Evolutionary conservation across 2,113 vertebrate species (phyloP), one percentile per base, ranked within the genome.

Genomic region (Malaclemys terrapin): DNA sequence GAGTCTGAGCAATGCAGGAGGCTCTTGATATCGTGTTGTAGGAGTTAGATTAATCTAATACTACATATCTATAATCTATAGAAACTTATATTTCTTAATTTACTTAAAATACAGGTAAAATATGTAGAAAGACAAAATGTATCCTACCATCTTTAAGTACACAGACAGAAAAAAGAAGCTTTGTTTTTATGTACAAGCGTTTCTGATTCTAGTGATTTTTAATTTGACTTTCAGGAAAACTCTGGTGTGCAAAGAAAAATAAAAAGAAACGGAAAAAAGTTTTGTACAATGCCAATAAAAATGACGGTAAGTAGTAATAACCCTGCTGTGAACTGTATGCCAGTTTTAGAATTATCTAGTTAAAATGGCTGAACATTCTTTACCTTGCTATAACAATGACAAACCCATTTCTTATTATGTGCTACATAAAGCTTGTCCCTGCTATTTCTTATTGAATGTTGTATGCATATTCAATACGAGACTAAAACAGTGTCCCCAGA

Each of bases 211-310:
- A 53, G 2, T 54, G 5, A 79, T 95, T 96, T 57, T 98, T 94
- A 91, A 76, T 97, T 97, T 95, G 86, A 16, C 80, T 92, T 88
- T 25, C 87, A 99, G 99, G 99, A 93, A 99, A 99, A 97, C 97
- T 99, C 3, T 99, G 99, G 99, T 99, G 98, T 7, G 98, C 98
- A 4, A 99, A 99, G 98, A 99, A 99, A 93, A 99, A 98, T 98
- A 99, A 99, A 98, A 99, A 99, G 98, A 99, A 98, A 87, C 98
- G 98, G 96, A 99, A 99, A 98, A 99, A 99, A 88, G 98, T 98
- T 89, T 96, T 98, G n/a, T 98, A 99, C 88, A 99, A 98, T 81
- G 98, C 98, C 52, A 99, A 98, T 98, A 99, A 98, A 98, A 99
- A 98, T 80, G 98, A 98, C 92, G 99, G 99, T 99, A 98, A 98